Evolutionary conservation across 2,888 invertebrate genomes (phyloP).

Genomic region (Hirtodrosophila duncani): DNA sequence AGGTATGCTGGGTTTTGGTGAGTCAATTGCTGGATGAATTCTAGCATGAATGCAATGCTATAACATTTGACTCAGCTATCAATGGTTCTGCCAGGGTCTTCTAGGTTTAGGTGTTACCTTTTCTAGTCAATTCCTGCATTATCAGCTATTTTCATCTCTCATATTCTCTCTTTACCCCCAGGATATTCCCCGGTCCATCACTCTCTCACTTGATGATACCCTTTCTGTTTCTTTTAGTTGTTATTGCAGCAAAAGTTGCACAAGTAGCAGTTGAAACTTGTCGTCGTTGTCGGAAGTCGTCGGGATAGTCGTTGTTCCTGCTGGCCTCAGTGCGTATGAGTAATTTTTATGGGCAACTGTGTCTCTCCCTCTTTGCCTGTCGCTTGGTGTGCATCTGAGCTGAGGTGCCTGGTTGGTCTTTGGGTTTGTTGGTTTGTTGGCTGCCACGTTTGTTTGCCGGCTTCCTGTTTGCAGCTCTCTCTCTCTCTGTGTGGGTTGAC

Average conservation of each 20-base stretch:
- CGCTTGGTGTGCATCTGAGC: neutral
- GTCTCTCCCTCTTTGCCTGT: conserved; percentile 18
- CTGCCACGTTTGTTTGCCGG: neutral
- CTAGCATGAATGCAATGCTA: no score
- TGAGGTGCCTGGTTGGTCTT: neutral
- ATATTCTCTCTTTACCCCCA: no score
- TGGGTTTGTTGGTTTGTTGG: conserved; percentile 22
- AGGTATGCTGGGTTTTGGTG: no score
- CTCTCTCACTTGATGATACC: conserved; percentile 13
- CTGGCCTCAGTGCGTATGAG: conserved; percentile 59
- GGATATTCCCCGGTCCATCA: no score
- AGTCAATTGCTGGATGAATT: no score
- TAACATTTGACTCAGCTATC: no score
- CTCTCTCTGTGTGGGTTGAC: neutral
- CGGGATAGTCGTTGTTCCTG: conserved; percentile 35
- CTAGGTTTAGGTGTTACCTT: no score
- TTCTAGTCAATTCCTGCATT: no score
- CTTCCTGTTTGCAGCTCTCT: neutral
- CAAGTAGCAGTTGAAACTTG: conserved; percentile 71
- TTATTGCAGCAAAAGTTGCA: conserved; percentile 62
- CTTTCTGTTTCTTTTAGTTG: conserved; percentile 19
- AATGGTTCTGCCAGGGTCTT: no score
- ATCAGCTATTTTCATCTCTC: no score
- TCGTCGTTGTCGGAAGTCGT: conserved; percentile 13
- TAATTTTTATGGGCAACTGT: conserved; percentile 52